Base-by-base conservation (phyloP, 2,797 vertebrate genomes). In the Phalanger gymnotis region DNA sequence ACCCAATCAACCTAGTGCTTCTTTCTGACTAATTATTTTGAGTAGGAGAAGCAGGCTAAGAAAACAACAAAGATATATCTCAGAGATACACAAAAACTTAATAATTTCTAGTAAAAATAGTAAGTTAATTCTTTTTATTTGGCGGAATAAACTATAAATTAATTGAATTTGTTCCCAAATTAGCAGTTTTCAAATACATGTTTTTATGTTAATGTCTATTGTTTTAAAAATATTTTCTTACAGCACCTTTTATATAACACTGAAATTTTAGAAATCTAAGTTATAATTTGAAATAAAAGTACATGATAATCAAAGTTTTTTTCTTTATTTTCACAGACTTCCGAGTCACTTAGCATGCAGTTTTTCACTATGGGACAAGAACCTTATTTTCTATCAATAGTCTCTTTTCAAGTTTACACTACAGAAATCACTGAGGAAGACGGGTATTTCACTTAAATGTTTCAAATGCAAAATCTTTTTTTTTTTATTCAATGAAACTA, bases 321-420 rank as follows among this genome's bases (percentile, higher is more conserved):
- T 96, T 47, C 97, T 98, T 96, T 95, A 53, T 57, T 96, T 96
- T 96, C 96, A 92, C 73, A 97, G 96, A 92, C 92, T 96, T 98
- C 97, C 81, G 31, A 13, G 58, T 16, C 90, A 94, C 87, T 98
- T 2, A 53, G 61, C 54, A 96, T 53, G 30, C 55, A 94, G n/a
- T 22, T 98, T 58, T 51, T 90, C 34, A 91, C 94, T 81, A 93
- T 98, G 95, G 97, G 97, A 93, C 93, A 98, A 61, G 31, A 51
- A 3, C 89, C 96, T 56, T 91, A 0, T 0, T 92, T 97, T 27
- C 0, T 10, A 94, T 2, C 40, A 14, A 97, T 91, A 53, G 0
- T 31, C 66, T 93, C 9, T 91, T 40, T 95, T 54, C 47, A 94
- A 34, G 0, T 0, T 28, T 19, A 93, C 34, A 9, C 27, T 90